These are phyloP conservation scores for Cephalotes varians DNA, from an alignment of 2,888 invertebrate genomes.

Conservation along the genomic window DNA sequence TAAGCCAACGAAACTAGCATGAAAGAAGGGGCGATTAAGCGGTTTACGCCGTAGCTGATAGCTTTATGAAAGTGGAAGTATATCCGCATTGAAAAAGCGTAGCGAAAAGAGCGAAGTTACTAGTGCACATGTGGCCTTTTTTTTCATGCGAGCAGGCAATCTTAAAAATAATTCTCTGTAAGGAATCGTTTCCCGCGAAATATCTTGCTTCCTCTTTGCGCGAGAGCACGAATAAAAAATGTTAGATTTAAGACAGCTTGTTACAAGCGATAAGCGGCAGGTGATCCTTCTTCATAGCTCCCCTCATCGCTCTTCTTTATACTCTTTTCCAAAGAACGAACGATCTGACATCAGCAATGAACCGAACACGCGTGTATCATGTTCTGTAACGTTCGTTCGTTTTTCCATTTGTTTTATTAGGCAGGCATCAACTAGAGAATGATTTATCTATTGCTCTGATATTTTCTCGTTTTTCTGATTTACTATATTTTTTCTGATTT, in stretches of 20 bases:
- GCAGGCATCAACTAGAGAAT: not conserved
- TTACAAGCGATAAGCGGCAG: conserved; percentile 53
- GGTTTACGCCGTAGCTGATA: conserved; percentile 58
- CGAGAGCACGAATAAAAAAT: conserved; percentile 38
- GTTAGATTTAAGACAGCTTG: conserved; percentile 48
- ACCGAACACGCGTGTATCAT: conserved; percentile 42
- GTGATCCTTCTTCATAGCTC: conserved; percentile 56
- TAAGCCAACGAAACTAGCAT: conserved; percentile 52
- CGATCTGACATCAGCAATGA: conserved; percentile 43
- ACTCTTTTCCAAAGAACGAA: conserved; percentile 31
- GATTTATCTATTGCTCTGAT: not conserved
- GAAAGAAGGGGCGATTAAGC: conserved; percentile 72
- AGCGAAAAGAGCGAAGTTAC: not conserved
- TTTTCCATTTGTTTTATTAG: conserved; percentile 14
- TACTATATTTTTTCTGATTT: not conserved
- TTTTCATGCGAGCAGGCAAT: not conserved
- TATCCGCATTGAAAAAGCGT: conserved; percentile 4
- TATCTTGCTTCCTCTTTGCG: not conserved
- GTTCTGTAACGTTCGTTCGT: not conserved
- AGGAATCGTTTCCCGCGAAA: conserved; percentile 6
- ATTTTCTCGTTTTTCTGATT: not conserved
- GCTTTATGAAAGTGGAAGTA: conserved; percentile 32
- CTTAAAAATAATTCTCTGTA: not conserved
- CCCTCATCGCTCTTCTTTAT: conserved; percentile 59
- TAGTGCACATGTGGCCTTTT: not conserved